Percentiles rank a stretch among this genome's conserved stretches.
These are phyloP conservation scores for Pachyrhynchus sulphureomaculatus DNA, from an alignment of 1,140 invertebrate species.

Conservation along the genomic window DNA sequence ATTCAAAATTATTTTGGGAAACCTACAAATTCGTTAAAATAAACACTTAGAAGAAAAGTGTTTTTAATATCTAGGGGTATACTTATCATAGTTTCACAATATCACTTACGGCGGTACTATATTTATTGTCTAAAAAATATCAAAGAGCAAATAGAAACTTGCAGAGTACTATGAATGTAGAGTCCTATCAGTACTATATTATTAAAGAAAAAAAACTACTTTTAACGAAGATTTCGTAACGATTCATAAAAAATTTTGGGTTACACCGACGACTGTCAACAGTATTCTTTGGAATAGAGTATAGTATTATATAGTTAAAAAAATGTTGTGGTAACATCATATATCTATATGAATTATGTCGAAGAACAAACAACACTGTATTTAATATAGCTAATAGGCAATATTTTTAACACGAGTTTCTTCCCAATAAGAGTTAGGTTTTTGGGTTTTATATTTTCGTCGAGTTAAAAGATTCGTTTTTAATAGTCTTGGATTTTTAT, in stretches of 20 bases:
- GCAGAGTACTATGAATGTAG: too few relatives aligned
- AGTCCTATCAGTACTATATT: too few relatives aligned
- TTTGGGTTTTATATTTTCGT: slow-evolving; percentile 10
- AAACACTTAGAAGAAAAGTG: too few relatives aligned
- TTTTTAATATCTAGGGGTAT: too few relatives aligned
- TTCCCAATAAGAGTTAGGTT: slow-evolving; percentile 27
- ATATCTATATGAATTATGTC: slow-evolving; percentile 9
- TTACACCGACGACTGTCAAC: background rate
- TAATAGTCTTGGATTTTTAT: too few relatives aligned
- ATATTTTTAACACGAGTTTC: slow-evolving; percentile 30
- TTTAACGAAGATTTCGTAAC: background rate
- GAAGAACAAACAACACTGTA: slow-evolving; percentile 40
- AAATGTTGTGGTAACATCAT: slow-evolving; percentile 38
- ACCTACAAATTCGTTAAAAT: too few relatives aligned
- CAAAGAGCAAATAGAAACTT: too few relatives aligned
- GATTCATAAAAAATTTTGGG: slow-evolving; percentile 1
- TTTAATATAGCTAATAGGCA: slow-evolving; percentile 10
- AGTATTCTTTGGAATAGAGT: slow-evolving; percentile 26
- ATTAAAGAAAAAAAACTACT: background rate
- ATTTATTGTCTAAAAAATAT: too few relatives aligned
- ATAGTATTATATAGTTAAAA: slow-evolving; percentile 5
- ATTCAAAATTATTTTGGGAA: too few relatives aligned
- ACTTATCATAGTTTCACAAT: too few relatives aligned
- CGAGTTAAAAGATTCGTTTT: too few relatives aligned
- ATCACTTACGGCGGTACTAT: too few relatives aligned